Evolutionary conservation across 2,113 vertebrate species (phyloP), one percentile per base, ranked within the genome.

Genomic region (Nothobranchius furzeri): DNA sequence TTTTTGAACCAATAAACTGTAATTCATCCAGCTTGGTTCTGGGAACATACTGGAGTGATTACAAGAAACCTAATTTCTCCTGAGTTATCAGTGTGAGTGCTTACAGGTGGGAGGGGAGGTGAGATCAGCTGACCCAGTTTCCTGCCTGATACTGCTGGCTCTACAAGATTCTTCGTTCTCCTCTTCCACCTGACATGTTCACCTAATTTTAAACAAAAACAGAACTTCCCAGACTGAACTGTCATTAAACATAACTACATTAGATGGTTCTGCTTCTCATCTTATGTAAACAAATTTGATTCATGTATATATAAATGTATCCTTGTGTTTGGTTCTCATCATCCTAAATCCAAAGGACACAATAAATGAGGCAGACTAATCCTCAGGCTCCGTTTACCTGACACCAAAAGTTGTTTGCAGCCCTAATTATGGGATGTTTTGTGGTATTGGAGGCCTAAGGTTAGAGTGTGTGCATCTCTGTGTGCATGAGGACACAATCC

Each of bases 61-160:
- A 60, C 42, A 7, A 51, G 58, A 50, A 73, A 64, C 40, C 35
- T 2, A 0, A 36, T 67, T 63, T 69, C 37, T 30, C 37, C 35
- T 61, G 55, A 50, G 42, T 52, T 63, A 51, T 65, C 52, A 48
- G 0, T 12, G 56, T 42, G 20, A 48, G 52, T 53, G 49, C 62
- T 69, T 68, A 69, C 58, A 57, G 35, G 30, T 67, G 64, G 68
- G 25, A 35, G 20, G 42, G 72, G 3, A 12, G 35, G 52, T 55
- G 49, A 54, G 58, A 64, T 56, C 52, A 61, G 3, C 58, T 60
- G 63, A 71, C 73, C 70, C 54, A 35, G 43, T 83, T 70, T 78
- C 60, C 69, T 57, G 30, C n/a, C 49, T 67, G 61, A 70, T 43
- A 46, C 35, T 53, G 42, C 46, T 45, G 46, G 53, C 51, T 52